These are phyloP conservation scores for Caenorhabditis remanei DNA, from an alignment of 1,140 invertebrate genomes.

Conservation along the genomic window DNA sequence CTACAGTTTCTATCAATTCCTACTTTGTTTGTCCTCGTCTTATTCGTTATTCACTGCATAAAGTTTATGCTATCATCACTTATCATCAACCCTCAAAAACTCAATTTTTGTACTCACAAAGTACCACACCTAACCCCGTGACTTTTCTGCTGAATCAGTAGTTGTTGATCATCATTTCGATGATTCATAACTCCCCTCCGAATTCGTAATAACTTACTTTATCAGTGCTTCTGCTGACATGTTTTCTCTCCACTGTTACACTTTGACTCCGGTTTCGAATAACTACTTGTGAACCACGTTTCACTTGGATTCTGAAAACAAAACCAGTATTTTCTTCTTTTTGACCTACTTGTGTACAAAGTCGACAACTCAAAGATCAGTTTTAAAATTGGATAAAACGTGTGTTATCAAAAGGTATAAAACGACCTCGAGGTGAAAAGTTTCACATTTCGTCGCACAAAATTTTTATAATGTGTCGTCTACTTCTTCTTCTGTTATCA, in stretches of 20 bases:
- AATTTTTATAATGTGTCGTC: background rate
- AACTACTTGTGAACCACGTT: slow-evolving; percentile 35
- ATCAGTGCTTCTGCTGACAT: slow-evolving; percentile 46
- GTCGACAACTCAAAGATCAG: slow-evolving; percentile 19
- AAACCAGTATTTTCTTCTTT: background rate
- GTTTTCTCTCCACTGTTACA: slow-evolving; percentile 34
- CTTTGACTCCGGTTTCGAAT: slow-evolving; percentile 49
- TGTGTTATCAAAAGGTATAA: background rate
- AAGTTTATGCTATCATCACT: slow-evolving; percentile 1
- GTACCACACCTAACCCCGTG: background rate
- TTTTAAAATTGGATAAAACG: background rate
- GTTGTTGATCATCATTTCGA: slow-evolving; percentile 11
- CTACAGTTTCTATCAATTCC: background rate
- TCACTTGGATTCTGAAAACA: slow-evolving; percentile 43
- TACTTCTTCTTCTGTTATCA: slow-evolving; percentile 25
- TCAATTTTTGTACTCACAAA: slow-evolving; percentile 41
- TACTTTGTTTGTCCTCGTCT: background rate
- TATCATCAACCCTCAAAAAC: background rate
- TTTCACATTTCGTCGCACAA: slow-evolving; percentile 7
- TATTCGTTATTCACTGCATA: background rate
- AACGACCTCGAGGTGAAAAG: slow-evolving; percentile 23
- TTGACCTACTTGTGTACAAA: background rate
- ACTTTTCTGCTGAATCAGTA: slow-evolving; percentile 22
- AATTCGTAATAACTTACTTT: slow-evolving; percentile 22
- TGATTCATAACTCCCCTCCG: background rate